Conservation (phyloP, 2,797 vertebrate genomes). For the Antennarius maculatus region DNA sequence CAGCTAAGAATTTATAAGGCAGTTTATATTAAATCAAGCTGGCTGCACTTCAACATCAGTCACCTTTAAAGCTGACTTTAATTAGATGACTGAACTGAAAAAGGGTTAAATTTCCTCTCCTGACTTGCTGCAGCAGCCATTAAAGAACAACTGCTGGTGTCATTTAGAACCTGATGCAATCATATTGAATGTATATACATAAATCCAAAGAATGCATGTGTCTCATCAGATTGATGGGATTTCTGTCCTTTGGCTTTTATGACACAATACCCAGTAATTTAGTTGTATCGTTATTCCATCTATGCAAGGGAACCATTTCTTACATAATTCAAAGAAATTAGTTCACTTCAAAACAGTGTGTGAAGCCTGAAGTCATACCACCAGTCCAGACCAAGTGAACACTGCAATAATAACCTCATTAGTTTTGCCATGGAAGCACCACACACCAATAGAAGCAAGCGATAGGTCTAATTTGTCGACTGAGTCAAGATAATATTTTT, state of each 20-base stretch:
- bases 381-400: conserved; percentile 36
- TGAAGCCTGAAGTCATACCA: conserved; percentile 49
- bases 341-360: conserved; percentile 49
- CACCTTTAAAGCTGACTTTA: conserved; percentile 47
- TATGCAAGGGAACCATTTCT: conserved; percentile 19
- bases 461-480: conserved; percentile 14
- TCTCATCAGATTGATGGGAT: too few species aligned
- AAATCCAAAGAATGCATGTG: too few species aligned
- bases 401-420: conserved; percentile 47
- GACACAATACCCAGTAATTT: conserved; percentile 31
- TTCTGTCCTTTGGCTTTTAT: conserved; percentile 20
- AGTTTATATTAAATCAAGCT: conserved; percentile 44
- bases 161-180: conserved; percentile 47
- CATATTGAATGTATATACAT: neutral
- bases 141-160: conserved; percentile 30
- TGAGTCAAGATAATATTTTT: neutral
- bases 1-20: conserved; percentile 39
- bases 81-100: conserved; percentile 41
- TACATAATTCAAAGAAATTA: conserved; percentile 57
- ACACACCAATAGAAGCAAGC: conserved; percentile 23
- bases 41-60: conserved; percentile 26
- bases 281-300: conserved; percentile 38
- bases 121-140: conserved; percentile 25
- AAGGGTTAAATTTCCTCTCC: conserved; percentile 40
- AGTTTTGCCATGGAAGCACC: conserved; percentile 42